Base-by-base conservation (phyloP, 2,888 invertebrate species). In the Linyphia triangularis region DNA sequence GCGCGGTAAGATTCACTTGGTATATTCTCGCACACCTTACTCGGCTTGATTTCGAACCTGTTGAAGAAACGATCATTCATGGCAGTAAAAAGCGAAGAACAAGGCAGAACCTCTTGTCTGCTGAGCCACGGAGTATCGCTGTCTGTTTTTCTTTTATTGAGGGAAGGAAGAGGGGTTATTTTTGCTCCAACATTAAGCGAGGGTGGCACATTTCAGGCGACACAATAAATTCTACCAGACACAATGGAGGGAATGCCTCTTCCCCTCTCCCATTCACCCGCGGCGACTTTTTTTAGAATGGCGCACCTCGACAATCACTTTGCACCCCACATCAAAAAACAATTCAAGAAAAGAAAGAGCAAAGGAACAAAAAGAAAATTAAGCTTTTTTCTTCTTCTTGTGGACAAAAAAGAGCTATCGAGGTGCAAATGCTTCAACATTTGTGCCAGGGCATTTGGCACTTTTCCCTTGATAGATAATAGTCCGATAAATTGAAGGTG, bases 131-230 rank as follows among this genome's bases (percentile, higher is more conserved):
- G 43, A 72, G 78, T 81, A 81, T 81, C 81, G 22, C 40, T 70
- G 51, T 67, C 26, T 51, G 28, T n/a, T 59, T 59, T 69, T 69
- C 22, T 81, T 69, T 57, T 30, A 28, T 65, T 24, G 9, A 10
- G 26, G 19, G 61, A 22, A 24, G 37, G 67, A 61, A 24, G 40
- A n/a, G 33, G 81, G 86, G 73, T 86, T 86, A 81, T 81, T 86
- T 86, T 81, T 81, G 57, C 63, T 57, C 63, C 85, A 16, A 63
- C 78, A 85, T 86, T 67, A 67, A 81, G 86, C 86, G 86, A 86
- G 86, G 86, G 86, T 86, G 86, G 86, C 81, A 75, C 86, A 86
- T 86, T 86, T 86, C 51, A 81, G 67, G 79, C 72, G 79, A 85
- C 70, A 81, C 86, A 86, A 86, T 86, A 86, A 86, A 86, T 86